Base-by-base conservation (phyloP, 2,888 invertebrate species). In the Microctonus hyperodae region DNA sequence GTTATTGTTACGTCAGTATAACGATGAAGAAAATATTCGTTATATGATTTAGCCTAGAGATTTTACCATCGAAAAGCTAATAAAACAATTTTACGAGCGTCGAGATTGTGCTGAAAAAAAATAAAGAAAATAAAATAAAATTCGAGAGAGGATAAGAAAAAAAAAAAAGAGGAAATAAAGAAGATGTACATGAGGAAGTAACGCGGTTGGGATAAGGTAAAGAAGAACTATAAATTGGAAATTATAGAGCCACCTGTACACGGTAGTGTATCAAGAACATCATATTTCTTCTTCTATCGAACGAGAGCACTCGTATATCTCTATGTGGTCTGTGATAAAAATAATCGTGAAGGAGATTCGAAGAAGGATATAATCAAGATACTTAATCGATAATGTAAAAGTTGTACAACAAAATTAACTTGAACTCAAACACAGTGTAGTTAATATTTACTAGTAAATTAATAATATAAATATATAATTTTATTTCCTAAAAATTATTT, bases 1-100 rank as follows among this genome's bases (percentile, higher is more conserved):
- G 28, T 28, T 53, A n/a, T 28, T 3, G n/a, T 28, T 53, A 28
- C 25, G 11, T 53, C 13, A 53, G n/a, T n/a, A 10, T 28, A 28
- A 53, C 25, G 25, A 28, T n/a, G 28, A 28, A 25, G 13, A 7
- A 10, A 23, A 53, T 53, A 53, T 53, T 53, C 68, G 66, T 69
- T 69, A 69, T 71, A 67, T 71, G 65, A 71, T 71, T 71, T 69
- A 65, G 66, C 67, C 65, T 50, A 64, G 68, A 13, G 66, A 67
- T 66, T 63, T 60, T 53, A 51, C 70, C 63, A 70, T 11, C 22
- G 74, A 67, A 70, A n/a, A 11, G 70, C 35, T 69, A 68, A 55
- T 72, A 70, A 69, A 75, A 69, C 69, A 72, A 70, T 77, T 78
- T 78, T 76, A 78, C 70, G 74, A 75, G 69, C 66, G 67, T 50